Conservation (phyloP, 2,888 invertebrate species). For the Tenthredo livida region DNA sequence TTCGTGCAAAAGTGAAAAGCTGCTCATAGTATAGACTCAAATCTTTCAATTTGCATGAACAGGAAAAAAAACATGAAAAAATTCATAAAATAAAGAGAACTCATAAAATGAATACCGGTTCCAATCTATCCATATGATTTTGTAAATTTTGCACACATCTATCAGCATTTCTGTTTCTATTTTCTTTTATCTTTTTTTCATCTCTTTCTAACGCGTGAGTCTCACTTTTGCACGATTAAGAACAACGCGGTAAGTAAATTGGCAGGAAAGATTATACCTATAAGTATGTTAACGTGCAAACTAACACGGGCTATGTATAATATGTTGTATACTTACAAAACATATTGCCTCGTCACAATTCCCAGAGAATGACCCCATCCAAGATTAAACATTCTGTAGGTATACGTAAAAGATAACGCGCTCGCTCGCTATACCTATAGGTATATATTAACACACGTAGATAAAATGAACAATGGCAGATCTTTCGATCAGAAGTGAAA, state of each 20-base stretch:
- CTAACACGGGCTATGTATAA: conserved; percentile 5
- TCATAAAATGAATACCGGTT: too few species aligned
- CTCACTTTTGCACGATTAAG: conserved; percentile 8
- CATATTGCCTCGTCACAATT: conserved; percentile 44
- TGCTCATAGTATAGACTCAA: background rate
- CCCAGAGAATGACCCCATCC: conserved; percentile 26
- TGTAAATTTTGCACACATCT: background rate
- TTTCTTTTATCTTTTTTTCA: background rate
- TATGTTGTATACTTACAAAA: conserved; percentile 33
- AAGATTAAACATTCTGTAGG: background rate
- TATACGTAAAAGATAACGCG: conserved; percentile 2
- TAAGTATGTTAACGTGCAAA: conserved; percentile 12
- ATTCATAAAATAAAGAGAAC: background rate
- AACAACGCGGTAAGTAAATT: background rate
- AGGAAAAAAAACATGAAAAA: background rate
- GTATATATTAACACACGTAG: background rate
- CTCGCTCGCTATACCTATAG: background rate
- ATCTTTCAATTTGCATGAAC: background rate
- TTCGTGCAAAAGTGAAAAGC: conserved; percentile 4
- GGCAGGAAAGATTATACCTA: background rate
- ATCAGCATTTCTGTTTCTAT: background rate
- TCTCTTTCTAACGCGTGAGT: background rate
- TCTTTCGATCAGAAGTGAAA: conserved; percentile 46
- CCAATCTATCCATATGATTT: background rate
- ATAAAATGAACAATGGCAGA: conserved; percentile 51